Evolutionary conservation across 2,113 vertebrate genomes (phyloP).

Genomic region (Cyanoderma ruficeps): DNA sequence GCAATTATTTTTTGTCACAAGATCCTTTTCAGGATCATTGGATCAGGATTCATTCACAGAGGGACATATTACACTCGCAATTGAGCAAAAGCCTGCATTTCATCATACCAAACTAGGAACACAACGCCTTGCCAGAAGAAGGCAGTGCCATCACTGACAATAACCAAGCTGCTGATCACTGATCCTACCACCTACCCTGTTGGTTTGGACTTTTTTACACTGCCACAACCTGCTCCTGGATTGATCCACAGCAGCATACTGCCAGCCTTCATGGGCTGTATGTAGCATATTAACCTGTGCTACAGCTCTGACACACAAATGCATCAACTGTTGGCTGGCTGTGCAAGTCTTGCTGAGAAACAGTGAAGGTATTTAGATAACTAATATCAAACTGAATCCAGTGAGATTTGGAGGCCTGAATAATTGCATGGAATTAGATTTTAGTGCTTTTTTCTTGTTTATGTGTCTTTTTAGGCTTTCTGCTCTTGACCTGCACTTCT

Average conservation of each 20-base stretch:
- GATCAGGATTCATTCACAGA: neutral
- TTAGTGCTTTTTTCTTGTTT: neutral
- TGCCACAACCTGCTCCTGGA: neutral
- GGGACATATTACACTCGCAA: accelerated
- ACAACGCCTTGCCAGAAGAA: neutral
- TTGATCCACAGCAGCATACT: neutral
- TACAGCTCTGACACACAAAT: neutral
- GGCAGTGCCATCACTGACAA: neutral
- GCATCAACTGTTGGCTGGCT: neutral
- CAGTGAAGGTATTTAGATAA: neutral
- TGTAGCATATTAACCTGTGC: neutral
- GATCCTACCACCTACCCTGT: neutral
- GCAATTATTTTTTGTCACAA: neutral
- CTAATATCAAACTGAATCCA: neutral
- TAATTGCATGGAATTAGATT: neutral
- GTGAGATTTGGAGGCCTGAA: neutral
- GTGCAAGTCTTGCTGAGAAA: neutral
- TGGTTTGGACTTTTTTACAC: neutral
- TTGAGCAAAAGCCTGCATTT: neutral
- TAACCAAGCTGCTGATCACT: neutral
- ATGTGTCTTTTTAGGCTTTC: neutral
- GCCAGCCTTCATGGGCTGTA: neutral
- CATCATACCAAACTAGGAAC: neutral
- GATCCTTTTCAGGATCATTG: neutral
- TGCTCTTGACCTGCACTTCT: neutral